Evolutionary conservation across 2,797 vertebrate genomes (phyloP).

Genomic region (Aselliscus stoliczkanus): DNA sequence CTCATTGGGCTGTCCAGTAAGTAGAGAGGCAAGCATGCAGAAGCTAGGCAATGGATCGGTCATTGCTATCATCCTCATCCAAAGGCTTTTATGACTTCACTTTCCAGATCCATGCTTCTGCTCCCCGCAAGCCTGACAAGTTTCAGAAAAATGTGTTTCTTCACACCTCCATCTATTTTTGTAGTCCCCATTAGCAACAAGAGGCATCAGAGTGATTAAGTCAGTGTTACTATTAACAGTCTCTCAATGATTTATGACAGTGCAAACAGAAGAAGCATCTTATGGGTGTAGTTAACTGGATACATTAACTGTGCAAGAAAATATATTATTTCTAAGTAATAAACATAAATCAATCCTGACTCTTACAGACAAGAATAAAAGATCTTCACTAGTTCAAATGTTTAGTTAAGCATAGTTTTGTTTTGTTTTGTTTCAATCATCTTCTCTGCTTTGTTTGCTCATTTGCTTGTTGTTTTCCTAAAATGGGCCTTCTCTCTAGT

Average conservation of each 20-base stretch:
- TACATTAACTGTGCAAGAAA: slow-evolving; percentile 11
- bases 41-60: neutral
- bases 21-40: accelerated
- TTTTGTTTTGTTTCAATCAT: neutral
- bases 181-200: slow-evolving; percentile 25
- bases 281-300: neutral
- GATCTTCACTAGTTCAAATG: neutral
- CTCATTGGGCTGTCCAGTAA: neutral
- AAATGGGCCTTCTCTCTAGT: neutral
- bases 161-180: slow-evolving; percentile 20
- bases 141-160: slow-evolving; percentile 44
- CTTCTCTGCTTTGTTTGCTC: neutral
- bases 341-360: slow-evolving; percentile 28
- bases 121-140: neutral
- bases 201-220: slow-evolving; percentile 12
- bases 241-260: slow-evolving; percentile 30
- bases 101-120: neutral
- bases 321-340: slow-evolving; percentile 29
- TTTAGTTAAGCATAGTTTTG: neutral
- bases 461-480: neutral
- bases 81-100: neutral
- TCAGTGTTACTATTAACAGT: slow-evolving; percentile 30
- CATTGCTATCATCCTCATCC: neutral
- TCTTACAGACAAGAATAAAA: slow-evolving; percentile 8
- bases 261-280: neutral